Evolutionary conservation across 2,797 vertebrate species (phyloP).

Genomic region (Scyliorhinus canicula): DNA sequence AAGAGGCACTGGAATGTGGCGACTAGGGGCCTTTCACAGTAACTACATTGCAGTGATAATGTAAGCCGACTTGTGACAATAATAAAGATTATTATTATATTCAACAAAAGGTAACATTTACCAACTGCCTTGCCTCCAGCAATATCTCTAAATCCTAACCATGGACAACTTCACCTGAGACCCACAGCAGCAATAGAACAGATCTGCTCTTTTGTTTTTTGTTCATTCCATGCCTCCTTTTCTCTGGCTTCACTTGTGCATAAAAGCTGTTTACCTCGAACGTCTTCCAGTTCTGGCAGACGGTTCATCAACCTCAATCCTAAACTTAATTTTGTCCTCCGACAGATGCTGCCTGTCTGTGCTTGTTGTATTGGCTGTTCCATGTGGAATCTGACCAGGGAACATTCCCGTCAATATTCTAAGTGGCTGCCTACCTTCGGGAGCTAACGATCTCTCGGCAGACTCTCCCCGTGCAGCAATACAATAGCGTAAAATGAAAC

Average conservation of each 20-base stretch:
- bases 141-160: too few species aligned
- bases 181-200: too few species aligned
- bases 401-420: not conserved
- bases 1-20: too few species aligned
- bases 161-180: too few species aligned
- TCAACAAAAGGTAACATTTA: too few species aligned
- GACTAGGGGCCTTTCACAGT: too few species aligned
- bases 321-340: not conserved
- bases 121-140: too few species aligned
- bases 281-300: not conserved
- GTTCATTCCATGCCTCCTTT: not conserved
- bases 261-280: not conserved
- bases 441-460: not conserved
- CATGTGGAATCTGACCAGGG: not conserved
- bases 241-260: not conserved
- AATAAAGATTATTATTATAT: too few species aligned
- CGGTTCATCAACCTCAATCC: not conserved
- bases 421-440: not conserved
- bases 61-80: too few species aligned
- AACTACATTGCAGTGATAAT: too few species aligned
- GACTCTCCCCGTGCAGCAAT: not conserved
- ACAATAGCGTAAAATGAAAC: constrained; percentile 42
- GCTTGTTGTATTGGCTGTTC: not conserved
- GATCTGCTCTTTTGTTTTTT: not conserved
- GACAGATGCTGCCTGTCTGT: not conserved